Base-by-base conservation (phyloP, 2,113 vertebrate species). In the Pelmatolapia mariae region DNA sequence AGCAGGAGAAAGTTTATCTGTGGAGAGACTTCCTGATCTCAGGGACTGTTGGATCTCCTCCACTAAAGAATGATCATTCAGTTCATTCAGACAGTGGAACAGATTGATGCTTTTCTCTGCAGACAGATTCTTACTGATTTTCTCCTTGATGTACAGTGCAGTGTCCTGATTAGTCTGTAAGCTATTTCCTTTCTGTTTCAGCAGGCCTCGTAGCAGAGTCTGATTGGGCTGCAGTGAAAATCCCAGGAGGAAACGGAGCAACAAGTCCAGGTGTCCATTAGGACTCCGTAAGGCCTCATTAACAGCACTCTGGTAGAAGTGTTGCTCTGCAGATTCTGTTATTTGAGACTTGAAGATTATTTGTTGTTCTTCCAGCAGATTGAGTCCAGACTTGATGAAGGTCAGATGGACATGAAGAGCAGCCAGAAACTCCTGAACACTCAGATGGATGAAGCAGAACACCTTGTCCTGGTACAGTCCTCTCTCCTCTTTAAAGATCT, bases 321-420 rank as follows among this genome's bases (percentile, higher is more conserved):
- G 3, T 53, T 53, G n/a, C 50, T n/a, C 19, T n/a, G 50, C 18
- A 53, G 5, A 2, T 53, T n/a, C 50, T 10, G 2, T 10, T 53
- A 5, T 53, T 53, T 53, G 3, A n/a, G 52, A 53, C 9, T n/a
- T 22, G 5, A 6, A n/a, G 52, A 6, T n/a, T 53, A 6, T 53
- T 53, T n/a, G 0, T 53, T 53, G 9, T 53, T 6, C 9, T 0
- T 53, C 19, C 2, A 53, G 2, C 3, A 53, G 50, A 53, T 53
- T 53, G 10, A 52, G 19, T 53, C 19, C 19, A 53, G 52, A 53
- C 0, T 22, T 53, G 19, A 53, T 1, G 50, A 53, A 53, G 19
- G 9, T 53, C 50, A 53, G 50, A n/a, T 53, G 50, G 19, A 53
- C 50, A 53, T 53, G 19, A 53, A 53, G 50, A 53, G 50, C 50